Percentiles rank a stretch among this genome's conserved stretches.
Conservation (phyloP, 2,888 invertebrate species). For the Ennomos fuscantarius region DNA sequence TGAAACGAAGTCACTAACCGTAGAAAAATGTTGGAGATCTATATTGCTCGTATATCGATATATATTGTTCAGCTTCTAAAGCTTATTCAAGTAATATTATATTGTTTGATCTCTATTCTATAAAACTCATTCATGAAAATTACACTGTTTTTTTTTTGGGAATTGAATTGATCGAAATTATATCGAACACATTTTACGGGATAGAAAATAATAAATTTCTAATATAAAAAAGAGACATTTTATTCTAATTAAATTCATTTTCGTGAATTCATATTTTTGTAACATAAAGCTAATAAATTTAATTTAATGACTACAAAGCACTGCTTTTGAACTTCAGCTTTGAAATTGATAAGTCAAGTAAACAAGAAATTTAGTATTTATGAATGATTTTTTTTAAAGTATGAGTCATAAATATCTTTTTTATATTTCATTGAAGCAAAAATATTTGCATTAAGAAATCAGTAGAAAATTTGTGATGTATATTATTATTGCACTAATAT, state of each 20-base stretch:
- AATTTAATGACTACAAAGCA: constrained; percentile 7
- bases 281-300: constrained; percentile 11
- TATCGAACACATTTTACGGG: too few species aligned
- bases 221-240: background rate
- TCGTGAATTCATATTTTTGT: background rate
- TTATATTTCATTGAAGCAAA: constrained; percentile 4
- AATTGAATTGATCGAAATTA: too few species aligned
- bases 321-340: constrained; percentile 8
- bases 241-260: constrained; percentile 7
- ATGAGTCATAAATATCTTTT: background rate
- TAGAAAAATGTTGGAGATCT: too few species aligned
- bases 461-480: constrained; percentile 19
- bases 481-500: constrained; percentile 23
- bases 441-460: background rate
- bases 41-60: too few species aligned
- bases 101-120: too few species aligned
- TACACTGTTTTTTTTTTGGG: too few species aligned
- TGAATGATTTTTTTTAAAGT: background rate
- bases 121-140: too few species aligned
- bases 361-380: constrained; percentile 13
- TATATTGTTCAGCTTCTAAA: too few species aligned
- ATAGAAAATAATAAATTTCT: background rate
- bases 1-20: too few species aligned
- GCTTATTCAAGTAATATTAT: too few species aligned
- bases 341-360: background rate